Conservation (phyloP, 1,140 invertebrate species). For the Eumaeus atala region DNA sequence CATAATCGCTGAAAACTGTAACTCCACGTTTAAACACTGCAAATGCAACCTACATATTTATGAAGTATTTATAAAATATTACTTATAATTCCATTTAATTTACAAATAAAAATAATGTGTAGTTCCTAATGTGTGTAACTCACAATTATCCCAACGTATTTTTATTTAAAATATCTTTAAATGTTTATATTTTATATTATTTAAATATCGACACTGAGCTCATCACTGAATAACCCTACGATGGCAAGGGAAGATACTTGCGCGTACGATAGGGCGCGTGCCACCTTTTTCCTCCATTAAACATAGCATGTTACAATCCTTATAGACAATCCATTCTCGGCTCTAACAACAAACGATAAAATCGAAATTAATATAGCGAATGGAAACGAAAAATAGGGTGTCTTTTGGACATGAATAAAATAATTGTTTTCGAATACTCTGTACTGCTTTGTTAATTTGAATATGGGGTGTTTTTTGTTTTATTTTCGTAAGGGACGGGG, state of each 20-base stretch:
- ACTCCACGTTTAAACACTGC: no score
- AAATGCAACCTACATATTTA: no score
- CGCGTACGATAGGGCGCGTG: slow-evolving; percentile 61
- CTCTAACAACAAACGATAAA: slow-evolving; percentile 14
- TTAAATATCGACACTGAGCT: slow-evolving; percentile 15
- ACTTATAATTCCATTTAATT: no score
- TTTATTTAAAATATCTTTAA: slow-evolving; percentile 19
- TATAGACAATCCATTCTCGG: slow-evolving; percentile 20
- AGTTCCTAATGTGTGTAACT: no score
- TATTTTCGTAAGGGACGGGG: slow-evolving; percentile 40
- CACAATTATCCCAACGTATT: no score
- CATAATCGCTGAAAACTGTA: no score
- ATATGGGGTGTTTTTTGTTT: slow-evolving; percentile 50
- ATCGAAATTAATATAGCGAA: slow-evolving; percentile 12
- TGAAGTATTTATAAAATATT: no score
- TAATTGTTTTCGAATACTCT: slow-evolving; percentile 62
- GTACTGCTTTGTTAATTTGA: slow-evolving; percentile 71
- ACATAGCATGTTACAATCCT: slow-evolving; percentile 40
- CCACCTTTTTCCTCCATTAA: slow-evolving; percentile 61
- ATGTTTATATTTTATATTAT: neutral
- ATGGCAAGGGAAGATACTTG: slow-evolving; percentile 63
- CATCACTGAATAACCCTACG: slow-evolving; percentile 44
- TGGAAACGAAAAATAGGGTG: slow-evolving; percentile 33
- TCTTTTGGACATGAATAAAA: slow-evolving; percentile 52
- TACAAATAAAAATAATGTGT: no score